These are phyloP conservation scores for Scleropages formosus DNA, from an alignment of 2,797 vertebrate species.

Conservation along the genomic window DNA sequence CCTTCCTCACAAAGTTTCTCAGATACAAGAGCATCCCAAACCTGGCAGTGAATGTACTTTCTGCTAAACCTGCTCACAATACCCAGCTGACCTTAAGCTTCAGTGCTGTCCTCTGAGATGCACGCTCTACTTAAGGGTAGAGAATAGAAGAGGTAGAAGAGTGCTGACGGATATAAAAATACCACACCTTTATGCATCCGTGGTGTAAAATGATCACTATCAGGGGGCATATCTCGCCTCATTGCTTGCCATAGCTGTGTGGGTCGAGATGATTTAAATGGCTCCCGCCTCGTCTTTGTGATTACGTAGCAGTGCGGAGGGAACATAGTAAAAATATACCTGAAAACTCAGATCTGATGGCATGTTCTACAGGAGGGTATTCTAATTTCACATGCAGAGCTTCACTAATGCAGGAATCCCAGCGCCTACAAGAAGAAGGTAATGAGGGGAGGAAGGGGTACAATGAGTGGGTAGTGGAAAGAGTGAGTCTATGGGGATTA, in stretches of 20 bases:
- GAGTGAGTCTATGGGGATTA: too few species aligned
- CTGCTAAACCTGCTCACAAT: neutral
- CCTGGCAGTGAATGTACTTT: neutral
- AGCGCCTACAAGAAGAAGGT: too few species aligned
- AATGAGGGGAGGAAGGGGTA: neutral
- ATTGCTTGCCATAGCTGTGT: neutral
- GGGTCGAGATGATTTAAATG: neutral
- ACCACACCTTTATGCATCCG: neutral
- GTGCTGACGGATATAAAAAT: constrained; percentile 4
- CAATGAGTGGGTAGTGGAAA: neutral
- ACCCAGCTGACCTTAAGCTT: neutral
- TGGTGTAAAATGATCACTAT: neutral
- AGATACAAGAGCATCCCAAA: neutral
- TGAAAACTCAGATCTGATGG: neutral
- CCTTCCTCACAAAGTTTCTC: neutral
- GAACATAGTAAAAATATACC: neutral
- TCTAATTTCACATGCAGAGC: neutral
- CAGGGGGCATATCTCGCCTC: neutral
- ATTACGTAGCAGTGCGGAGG: too few species aligned
- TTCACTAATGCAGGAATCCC: constrained; percentile 5
- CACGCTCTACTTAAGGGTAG: neutral
- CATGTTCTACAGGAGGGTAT: neutral
- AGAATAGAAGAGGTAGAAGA: neutral
- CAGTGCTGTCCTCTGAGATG: neutral
- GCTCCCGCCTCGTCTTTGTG: neutral